Evolutionary conservation across 1,140 invertebrate genomes (phyloP).

Genomic region (Drosophila micromelanica): DNA sequence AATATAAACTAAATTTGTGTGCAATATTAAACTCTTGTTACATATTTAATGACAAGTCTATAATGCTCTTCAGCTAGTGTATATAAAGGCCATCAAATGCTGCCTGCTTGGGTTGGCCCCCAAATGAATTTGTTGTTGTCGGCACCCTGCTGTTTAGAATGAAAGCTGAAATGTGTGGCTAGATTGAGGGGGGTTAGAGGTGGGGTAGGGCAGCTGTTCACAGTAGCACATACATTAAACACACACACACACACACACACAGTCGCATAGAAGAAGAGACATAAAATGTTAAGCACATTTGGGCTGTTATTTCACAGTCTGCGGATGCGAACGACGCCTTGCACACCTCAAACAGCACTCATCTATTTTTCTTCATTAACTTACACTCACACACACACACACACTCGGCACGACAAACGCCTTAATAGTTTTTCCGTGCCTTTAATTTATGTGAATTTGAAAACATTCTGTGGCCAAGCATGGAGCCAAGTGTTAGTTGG

Average conservation of each 20-base stretch:
- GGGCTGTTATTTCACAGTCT: constrained; percentile 25
- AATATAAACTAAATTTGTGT: too few relatives aligned
- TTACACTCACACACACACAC: constrained; percentile 25
- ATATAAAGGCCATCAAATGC: background rate
- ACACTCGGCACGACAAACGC: constrained; percentile 57
- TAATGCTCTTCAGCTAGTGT: background rate
- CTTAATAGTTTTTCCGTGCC: constrained; percentile 79
- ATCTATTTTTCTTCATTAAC: constrained; percentile 74
- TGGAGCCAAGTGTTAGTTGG: background rate
- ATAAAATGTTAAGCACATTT: constrained; percentile 52
- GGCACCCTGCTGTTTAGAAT: constrained; percentile 30
- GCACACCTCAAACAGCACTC: constrained; percentile 41
- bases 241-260: constrained; percentile 3
- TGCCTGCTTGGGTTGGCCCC: too few relatives aligned
- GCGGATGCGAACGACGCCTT: constrained; percentile 2
- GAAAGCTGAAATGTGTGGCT: constrained; percentile 7
- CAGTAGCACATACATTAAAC: constrained; percentile 23
- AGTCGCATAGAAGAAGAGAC: constrained; percentile 17
- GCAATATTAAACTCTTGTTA: too few relatives aligned
- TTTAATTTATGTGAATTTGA: constrained; percentile 80
- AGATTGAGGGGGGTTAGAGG: too few relatives aligned
- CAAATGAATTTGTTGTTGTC: constrained; percentile 21
- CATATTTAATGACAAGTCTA: background rate
- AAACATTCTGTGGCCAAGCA: constrained; percentile 40
- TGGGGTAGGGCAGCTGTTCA: background rate